phyloP scores from a whole-genome alignment of 2,797 vertebrate species.

The Microhierax caerulescens region DNA sequence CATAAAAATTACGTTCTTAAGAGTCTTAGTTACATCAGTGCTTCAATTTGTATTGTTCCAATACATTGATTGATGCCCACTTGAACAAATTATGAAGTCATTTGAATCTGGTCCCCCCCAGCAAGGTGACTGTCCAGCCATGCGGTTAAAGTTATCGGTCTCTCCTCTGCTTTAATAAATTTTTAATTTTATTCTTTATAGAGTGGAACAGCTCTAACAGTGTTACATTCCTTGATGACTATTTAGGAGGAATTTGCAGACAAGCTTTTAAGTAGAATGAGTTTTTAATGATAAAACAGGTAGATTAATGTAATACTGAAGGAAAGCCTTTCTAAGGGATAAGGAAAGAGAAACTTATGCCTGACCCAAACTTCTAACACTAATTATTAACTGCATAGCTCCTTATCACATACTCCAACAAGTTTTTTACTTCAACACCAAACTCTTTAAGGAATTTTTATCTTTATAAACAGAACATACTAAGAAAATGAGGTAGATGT shows the following conservation, averaged over 20 bases:
- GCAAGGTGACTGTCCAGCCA: neutral
- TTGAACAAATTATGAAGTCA: constrained; percentile 2
- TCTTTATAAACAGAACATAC: neutral
- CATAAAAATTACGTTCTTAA: neutral
- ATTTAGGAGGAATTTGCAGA: constrained; percentile 16
- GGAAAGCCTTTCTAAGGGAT: neutral
- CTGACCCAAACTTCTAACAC: neutral
- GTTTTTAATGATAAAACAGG: neutral
- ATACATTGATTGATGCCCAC: neutral
- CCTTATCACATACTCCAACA: neutral
- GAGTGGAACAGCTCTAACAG: neutral
- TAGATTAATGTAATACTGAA: neutral
- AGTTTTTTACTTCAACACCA: neutral
- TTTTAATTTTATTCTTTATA: constrained; percentile 36
- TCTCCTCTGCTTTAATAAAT: neutral
- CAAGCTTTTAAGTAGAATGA: neutral
- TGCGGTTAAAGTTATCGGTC: neutral
- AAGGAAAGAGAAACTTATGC: neutral
- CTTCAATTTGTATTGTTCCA: neutral
- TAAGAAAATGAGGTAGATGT: neutral
- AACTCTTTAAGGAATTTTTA: neutral
- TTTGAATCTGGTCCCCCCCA: constrained; percentile 7
- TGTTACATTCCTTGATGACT: neutral
- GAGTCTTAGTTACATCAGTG: neutral
- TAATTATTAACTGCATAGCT: neutral